Evolutionary conservation across 2,888 invertebrate genomes (phyloP).

Genomic region (Cryptosula pallasiana): DNA sequence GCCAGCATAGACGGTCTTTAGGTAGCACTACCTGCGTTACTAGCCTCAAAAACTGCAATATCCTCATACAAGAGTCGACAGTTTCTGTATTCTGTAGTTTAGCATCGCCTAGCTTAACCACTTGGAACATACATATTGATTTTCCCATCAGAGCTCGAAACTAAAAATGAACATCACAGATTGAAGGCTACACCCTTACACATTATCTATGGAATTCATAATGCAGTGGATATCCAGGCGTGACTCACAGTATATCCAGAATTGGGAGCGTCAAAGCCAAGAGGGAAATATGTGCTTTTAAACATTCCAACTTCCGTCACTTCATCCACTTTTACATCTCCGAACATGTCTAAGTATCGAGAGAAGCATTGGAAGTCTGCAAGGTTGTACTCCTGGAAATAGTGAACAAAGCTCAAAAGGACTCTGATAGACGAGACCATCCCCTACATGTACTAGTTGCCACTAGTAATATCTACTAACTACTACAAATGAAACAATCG

Average conservation of each 20-base stretch:
- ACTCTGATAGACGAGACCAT: no score
- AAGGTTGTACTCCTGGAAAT: conserved; percentile 48
- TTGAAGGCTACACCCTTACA: no score
- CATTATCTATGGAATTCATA: no score
- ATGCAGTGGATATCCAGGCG: no score
- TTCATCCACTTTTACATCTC: conserved; percentile 41
- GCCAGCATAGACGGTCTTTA: conserved; percentile 50
- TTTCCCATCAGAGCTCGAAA: conserved; percentile 52
- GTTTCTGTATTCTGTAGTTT: conserved; percentile 49
- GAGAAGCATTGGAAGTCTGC: conserved; percentile 52
- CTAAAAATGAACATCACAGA: conserved; percentile 39
- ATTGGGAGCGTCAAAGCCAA: conserved; percentile 45
- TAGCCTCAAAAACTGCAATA: conserved; percentile 44
- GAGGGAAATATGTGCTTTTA: conserved; percentile 42
- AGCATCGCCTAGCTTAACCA: conserved; percentile 40
- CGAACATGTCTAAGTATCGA: conserved; percentile 45
- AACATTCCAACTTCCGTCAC: conserved; percentile 45
- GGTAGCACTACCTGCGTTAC: conserved; percentile 49
- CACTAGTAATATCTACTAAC: no score
- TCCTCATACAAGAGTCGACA: conserved; percentile 40
- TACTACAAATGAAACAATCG: no score
- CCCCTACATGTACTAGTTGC: no score
- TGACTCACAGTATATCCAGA: conserved; percentile 46
- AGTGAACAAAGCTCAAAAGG: no score
- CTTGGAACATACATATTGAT: conserved; percentile 48